Conservation (phyloP, 2,888 invertebrate species). For the Epinotia nisella region DNA sequence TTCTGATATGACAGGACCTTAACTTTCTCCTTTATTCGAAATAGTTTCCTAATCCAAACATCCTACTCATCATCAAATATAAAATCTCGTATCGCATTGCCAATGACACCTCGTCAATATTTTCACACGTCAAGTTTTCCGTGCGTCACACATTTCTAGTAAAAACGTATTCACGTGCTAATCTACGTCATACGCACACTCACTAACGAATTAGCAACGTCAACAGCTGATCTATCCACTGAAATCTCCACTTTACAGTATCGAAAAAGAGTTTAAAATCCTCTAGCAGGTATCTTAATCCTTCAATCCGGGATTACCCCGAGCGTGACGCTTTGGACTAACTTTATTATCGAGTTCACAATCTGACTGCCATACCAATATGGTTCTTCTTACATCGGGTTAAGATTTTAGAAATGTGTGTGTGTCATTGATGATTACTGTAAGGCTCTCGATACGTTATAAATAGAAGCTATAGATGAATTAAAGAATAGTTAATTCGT, state of each 20-base stretch:
- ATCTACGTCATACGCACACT: conserved; percentile 4
- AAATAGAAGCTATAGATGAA: conserved; percentile 6
- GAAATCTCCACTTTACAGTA: neutral
- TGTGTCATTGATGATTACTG: conserved; percentile 1
- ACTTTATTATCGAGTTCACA: conserved; percentile 28
- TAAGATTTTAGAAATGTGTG: neutral
- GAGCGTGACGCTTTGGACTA: conserved; percentile 20
- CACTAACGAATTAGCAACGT: conserved; percentile 10
- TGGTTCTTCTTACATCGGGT: neutral
- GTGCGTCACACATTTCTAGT: conserved; percentile 9
- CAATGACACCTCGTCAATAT: too few relatives aligned
- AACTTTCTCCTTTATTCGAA: too few relatives aligned
- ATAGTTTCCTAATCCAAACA: too few relatives aligned
- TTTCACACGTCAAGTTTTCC: neutral
- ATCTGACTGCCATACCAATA: neutral
- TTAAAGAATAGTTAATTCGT: neutral
- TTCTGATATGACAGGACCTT: too few relatives aligned
- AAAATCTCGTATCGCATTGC: too few relatives aligned
- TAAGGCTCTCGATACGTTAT: neutral
- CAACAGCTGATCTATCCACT: neutral
- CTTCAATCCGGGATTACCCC: conserved; percentile 29
- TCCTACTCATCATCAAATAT: too few relatives aligned
- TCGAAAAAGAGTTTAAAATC: neutral
- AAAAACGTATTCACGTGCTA: conserved; percentile 23
- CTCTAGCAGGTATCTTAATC: conserved; percentile 8